phyloP scores from a whole-genome alignment of 1,140 invertebrate species.

The Pachypeltis micranthus region DNA sequence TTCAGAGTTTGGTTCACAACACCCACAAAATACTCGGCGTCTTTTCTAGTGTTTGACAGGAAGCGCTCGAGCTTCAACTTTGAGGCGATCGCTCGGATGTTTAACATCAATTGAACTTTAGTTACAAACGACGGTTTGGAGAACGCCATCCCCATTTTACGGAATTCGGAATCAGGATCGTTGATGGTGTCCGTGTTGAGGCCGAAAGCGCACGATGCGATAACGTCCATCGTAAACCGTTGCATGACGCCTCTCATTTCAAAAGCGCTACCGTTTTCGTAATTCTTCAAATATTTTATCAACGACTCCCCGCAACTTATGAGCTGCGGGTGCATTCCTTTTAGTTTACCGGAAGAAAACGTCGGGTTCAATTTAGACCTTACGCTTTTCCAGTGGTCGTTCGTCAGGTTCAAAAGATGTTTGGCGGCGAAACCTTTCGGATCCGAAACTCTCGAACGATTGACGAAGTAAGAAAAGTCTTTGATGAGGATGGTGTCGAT shows the following conservation, averaged over 20 bases:
- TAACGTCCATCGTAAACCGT: slow-evolving; percentile 44
- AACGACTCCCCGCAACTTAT: slow-evolving; percentile 11
- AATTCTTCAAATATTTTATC: neutral
- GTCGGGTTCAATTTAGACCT: slow-evolving; percentile 40
- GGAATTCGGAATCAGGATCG: slow-evolving; percentile 39
- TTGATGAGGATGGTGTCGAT: slow-evolving; percentile 39
- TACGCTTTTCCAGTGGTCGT: slow-evolving; percentile 39
- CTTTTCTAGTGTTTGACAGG: no score
- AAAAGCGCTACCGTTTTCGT: slow-evolving; percentile 14
- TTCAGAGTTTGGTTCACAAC: slow-evolving; percentile 38
- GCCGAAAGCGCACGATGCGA: slow-evolving; percentile 44
- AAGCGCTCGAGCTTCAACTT: no score
- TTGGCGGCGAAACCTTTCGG: slow-evolving; percentile 38
- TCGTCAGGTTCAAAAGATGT: slow-evolving; percentile 39
- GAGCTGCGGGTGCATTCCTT: slow-evolving; percentile 33
- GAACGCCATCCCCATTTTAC: slow-evolving; percentile 35
- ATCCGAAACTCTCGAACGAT: slow-evolving; percentile 30
- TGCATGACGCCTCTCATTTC: slow-evolving; percentile 37
- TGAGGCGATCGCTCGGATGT: neutral
- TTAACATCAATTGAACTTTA: no score
- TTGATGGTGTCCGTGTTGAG: slow-evolving; percentile 41
- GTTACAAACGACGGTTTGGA: no score
- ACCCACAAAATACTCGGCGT: slow-evolving; percentile 36
- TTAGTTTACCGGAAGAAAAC: slow-evolving; percentile 43
- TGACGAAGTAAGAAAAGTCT: slow-evolving; percentile 37